These are phyloP conservation scores for Melanotaenia duboulayi DNA, from an alignment of 2,113 vertebrate species.

Conservation along the genomic window DNA sequence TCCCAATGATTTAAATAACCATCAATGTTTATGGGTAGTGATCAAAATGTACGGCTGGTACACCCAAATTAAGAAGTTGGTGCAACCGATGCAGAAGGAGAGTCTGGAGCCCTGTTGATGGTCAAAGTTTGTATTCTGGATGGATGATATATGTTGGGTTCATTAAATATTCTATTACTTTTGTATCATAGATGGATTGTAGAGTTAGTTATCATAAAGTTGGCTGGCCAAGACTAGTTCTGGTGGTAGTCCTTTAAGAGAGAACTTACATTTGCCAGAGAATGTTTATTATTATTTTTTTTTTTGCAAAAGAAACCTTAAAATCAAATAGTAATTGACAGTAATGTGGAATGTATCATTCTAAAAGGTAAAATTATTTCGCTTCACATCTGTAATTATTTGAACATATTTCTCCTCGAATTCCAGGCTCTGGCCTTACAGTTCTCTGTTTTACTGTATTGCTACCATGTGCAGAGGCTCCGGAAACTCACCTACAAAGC, in stretches of 20 bases:
- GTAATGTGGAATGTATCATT: not conserved
- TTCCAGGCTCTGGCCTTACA: conserved; percentile 5
- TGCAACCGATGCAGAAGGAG: too few species aligned
- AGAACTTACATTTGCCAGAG: not conserved
- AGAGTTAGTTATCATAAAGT: conserved; percentile 8
- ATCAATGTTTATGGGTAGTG: too few species aligned
- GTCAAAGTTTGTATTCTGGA: too few species aligned
- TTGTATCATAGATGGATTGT: too few species aligned
- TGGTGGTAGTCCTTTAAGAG: conserved; percentile 17
- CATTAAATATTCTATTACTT: too few species aligned
- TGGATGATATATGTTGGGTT: too few species aligned
- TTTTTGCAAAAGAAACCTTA: not conserved
- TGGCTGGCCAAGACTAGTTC: not conserved
- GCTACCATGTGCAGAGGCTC: conserved; percentile 59
- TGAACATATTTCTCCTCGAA: conserved; percentile 45
- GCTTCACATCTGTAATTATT: conserved; percentile 14
- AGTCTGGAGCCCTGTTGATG: too few species aligned
- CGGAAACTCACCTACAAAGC: conserved; percentile 70
- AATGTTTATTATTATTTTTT: conserved; percentile 9
- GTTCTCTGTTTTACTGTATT: conserved; percentile 36
- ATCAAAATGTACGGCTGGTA: too few species aligned
- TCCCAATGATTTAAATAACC: too few species aligned
- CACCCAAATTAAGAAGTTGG: too few species aligned
- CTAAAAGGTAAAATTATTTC: conserved; percentile 17
- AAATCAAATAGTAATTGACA: not conserved